These are phyloP conservation scores for Sthenelais limicola DNA, from an alignment of 2,888 invertebrate species.

Conservation along the genomic window DNA sequence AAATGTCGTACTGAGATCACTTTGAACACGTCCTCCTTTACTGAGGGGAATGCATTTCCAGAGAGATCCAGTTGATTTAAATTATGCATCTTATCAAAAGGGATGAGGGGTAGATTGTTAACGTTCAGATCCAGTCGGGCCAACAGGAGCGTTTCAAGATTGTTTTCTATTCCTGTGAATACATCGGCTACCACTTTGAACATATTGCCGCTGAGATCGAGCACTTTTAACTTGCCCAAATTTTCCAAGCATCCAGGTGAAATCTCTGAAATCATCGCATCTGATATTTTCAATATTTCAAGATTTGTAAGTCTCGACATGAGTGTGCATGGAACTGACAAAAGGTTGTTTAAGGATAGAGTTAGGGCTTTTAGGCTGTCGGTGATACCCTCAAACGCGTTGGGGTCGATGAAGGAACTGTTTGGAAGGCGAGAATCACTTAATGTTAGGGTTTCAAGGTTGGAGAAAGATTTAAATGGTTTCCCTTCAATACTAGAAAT, in stretches of 20 bases:
- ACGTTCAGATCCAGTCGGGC: constrained; percentile 1
- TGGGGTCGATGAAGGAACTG: background rate
- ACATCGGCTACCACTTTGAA: background rate
- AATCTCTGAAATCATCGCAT: constrained; percentile 7
- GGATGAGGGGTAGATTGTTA: constrained; percentile 2
- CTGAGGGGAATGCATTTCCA: background rate
- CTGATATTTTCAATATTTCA: background rate
- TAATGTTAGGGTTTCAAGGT: constrained; percentile 2
- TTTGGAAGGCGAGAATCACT: background rate
- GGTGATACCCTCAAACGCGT: background rate
- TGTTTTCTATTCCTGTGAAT: background rate
- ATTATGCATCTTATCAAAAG: background rate
- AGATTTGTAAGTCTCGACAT: background rate
- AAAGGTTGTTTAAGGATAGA: constrained; percentile 7
- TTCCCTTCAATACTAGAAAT: background rate
- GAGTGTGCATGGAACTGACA: background rate
- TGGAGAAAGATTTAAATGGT: background rate
- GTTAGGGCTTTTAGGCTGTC: background rate
- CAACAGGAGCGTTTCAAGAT: background rate
- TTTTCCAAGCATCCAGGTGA: constrained; percentile 1
- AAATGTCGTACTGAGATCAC: constrained; percentile 2
- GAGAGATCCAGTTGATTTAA: constrained; percentile 7
- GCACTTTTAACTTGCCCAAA: background rate
- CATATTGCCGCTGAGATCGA: constrained; percentile 17
- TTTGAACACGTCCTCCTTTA: background rate